Evolutionary conservation across 2,888 invertebrate genomes (phyloP), one percentile per base, ranked within the genome.

Genomic region (Drosophila affinis): DNA sequence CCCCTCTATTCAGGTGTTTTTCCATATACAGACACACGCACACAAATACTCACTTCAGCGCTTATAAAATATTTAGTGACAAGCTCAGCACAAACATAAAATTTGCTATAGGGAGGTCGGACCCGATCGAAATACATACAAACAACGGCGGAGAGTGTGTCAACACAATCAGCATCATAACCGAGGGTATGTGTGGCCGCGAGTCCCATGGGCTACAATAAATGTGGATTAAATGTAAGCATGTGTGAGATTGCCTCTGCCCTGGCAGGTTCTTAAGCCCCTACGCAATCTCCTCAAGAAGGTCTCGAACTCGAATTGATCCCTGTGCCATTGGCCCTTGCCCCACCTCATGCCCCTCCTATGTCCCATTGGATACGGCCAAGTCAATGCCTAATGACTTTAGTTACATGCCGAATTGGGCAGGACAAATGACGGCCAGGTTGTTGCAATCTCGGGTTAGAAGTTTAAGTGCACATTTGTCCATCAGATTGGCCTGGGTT

Each of bases 141-240:
- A 58, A 27, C 62, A 63, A 52, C 58, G 62, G 32, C 34, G 62
- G 56, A 46, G 48, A 63, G 65, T 57, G 74, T 86, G 81, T 83
- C 81, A 82, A 86, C 84, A 83, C 81, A 82, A 82, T 81, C 81
- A 86, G 84, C 81, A 83, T 82, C 86, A 81, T 86, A 86, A 76
- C 76, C 71, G 81, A 76, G 71, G 78, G 71, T 61, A 27, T 9
- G 32, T 17, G 5, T 5, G 39, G 44, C 32, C 62, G 59, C 34
- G 29, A 49, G 32, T 51, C 24, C 70, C 14, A 45, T 56, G 64
- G 65, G 68, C 81, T 74, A 79, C 72, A 76, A 79, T 84, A 82
- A 82, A 84, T 79, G 82, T 85, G 87, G 82, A 87, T 87, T 81
- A 87, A 87, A 81, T 72, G 76, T 72, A 87, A 85, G 77, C 73